Base-by-base conservation (phyloP, 2,113 vertebrate genomes). In the Lagopus leucura region DNA sequence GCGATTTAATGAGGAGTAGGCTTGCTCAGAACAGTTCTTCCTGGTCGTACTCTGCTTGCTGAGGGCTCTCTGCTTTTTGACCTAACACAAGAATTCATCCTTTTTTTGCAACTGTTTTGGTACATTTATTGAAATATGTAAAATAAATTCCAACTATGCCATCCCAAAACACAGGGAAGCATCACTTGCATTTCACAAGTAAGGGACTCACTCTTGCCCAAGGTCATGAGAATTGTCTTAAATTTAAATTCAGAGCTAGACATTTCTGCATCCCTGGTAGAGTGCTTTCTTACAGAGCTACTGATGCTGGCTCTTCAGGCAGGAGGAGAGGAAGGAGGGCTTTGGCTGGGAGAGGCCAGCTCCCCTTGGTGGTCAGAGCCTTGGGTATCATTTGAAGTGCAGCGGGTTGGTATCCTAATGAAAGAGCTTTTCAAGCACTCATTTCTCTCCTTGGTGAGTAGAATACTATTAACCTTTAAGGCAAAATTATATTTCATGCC, bases 391-490 rank as follows among this genome's bases (percentile, higher is more conserved):
- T 13, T 34, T 78, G 88, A 93, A 72, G 34, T 19, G 80, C 88
- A 90, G 60, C 57, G 25, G 73, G 42, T 47, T 83, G 76, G 61
- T 86, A 36, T 91, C 66, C 3, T 57, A 88, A 76, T 79, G 63
- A 91, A 92, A 95, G 85, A 94, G 66, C 76, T 89, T 93, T 94
- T 88, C 87, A 83, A 89, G 94, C 72, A 2, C 69, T 93, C 32
- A 6, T 88, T 92, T 92, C 91, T 93, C 71, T 82, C 93, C 93
- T 94, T 43, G 13, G 85, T n/a, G 82, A 92, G 69, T 61, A 40
- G 90, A 96, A 97, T 94, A 89, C 82, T 95, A 96, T 97, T 97
- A 97, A 97, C 97, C 96, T 97, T 97, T 97, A 97, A 96, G 95
- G 96, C 91, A 97, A 95, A 97, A 97, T 97, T 96, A 90, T 94